Evolutionary conservation across 2,888 invertebrate species (phyloP).

Genomic region (Nomada lathburiana): DNA sequence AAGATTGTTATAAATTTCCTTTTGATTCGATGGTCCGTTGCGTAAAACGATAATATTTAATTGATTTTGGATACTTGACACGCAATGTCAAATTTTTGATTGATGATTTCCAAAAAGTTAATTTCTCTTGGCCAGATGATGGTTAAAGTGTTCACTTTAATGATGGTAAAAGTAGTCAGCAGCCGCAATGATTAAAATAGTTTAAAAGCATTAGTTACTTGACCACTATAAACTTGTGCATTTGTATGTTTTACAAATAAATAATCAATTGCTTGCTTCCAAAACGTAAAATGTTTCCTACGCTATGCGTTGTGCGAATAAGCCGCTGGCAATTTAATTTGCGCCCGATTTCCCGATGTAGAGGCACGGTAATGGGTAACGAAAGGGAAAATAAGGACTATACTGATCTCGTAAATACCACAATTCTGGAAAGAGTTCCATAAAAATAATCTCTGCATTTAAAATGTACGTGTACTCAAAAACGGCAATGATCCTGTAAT

Average conservation of each 20-base stretch:
- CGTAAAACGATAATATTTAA: not conserved
- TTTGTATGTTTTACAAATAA: not conserved
- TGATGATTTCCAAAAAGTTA: not conserved
- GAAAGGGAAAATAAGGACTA: conserved; percentile 78
- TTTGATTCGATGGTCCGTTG: not conserved
- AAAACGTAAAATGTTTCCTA: not conserved
- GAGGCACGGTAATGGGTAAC: conserved; percentile 74
- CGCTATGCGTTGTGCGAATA: not conserved
- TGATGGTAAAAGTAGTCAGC: not conserved
- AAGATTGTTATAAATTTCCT: not conserved
- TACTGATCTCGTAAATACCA: conserved; percentile 42
- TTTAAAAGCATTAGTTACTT: not conserved
- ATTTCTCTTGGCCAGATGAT: not conserved
- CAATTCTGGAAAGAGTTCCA: conserved; percentile 5
- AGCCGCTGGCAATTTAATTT: conserved; percentile 1
- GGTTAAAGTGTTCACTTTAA: not conserved
- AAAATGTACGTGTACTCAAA: not conserved
- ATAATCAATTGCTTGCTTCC: not conserved
- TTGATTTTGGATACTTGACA: not conserved
- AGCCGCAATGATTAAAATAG: not conserved
- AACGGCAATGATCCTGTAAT: not conserved
- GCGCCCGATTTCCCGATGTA: conserved; percentile 43
- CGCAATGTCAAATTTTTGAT: not conserved
- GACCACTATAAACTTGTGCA: not conserved
- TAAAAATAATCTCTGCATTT: not conserved